These are phyloP conservation scores for Pteropus rufus DNA, from an alignment of 2,797 vertebrate species.

Conservation along the genomic window DNA sequence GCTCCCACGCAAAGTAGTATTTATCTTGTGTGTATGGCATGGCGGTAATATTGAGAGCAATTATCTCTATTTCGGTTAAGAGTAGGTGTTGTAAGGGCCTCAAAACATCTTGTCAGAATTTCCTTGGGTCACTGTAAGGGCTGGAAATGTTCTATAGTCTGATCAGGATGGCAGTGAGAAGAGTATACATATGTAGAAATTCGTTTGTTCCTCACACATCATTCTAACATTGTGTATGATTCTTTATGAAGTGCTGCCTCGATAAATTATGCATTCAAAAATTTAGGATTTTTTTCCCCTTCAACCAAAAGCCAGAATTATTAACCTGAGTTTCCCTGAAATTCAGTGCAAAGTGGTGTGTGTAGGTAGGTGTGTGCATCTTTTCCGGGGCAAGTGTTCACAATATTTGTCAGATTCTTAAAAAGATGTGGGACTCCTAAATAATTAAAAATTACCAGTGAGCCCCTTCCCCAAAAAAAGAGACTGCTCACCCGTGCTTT, in stretches of 20 bases:
- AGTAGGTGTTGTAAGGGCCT: neutral
- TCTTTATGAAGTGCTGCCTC: neutral
- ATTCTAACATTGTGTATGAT: neutral
- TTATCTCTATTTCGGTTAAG: neutral
- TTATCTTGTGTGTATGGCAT: neutral
- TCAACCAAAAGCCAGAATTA: neutral
- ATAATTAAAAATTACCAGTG: neutral
- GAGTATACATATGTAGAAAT: neutral
- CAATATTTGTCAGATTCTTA: neutral
- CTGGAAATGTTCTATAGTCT: neutral
- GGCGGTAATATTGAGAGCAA: neutral
- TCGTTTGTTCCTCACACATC: neutral
- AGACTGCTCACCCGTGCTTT: neutral
- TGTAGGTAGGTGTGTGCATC: neutral
- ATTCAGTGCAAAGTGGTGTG: neutral
- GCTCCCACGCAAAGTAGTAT: neutral
- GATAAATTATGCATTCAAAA: neutral
- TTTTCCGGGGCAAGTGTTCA: neutral
- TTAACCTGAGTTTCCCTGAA: neutral
- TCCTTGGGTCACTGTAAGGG: neutral
- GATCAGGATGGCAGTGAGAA: neutral
- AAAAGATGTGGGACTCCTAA: neutral
- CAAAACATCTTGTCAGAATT: neutral
- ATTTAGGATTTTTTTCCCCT: neutral
- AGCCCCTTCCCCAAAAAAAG: neutral